phyloP scores from a whole-genome alignment of 1,140 invertebrate species.

The Drosophila paulistorum region DNA sequence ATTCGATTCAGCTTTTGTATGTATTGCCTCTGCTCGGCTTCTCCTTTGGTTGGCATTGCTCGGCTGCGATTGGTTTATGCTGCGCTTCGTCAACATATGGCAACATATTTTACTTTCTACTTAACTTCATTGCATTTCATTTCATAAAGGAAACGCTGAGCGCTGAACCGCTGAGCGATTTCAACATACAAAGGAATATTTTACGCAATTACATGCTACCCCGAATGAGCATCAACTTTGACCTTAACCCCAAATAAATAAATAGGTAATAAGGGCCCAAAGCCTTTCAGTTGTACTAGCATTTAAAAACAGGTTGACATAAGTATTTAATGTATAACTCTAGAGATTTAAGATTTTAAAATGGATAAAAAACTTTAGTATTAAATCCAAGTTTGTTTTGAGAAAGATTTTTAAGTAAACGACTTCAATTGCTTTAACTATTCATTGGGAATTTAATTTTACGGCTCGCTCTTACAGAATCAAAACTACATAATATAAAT shows the following conservation, averaged over 20 bases:
- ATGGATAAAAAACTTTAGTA: neutral
- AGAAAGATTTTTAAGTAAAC: too few species aligned
- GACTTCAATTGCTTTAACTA: too few species aligned
- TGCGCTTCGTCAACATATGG: slow-evolving; percentile 68
- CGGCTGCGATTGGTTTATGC: slow-evolving; percentile 71
- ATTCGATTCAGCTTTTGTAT: slow-evolving; percentile 38
- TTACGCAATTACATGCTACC: slow-evolving; percentile 16
- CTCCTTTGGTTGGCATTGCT: slow-evolving; percentile 48
- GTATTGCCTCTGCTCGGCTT: slow-evolving; percentile 44
- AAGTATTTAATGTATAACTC: neutral
- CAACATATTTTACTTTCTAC: slow-evolving; percentile 60
- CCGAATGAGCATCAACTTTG: slow-evolving; percentile 72
- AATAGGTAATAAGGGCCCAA: slow-evolving; percentile 36
- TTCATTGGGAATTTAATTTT: too few species aligned
- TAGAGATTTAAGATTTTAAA: neutral
- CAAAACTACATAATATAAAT: too few species aligned
- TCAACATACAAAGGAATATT: slow-evolving; percentile 42
- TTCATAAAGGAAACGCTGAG: slow-evolving; percentile 44
- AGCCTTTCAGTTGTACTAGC: slow-evolving; percentile 43
- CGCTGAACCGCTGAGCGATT: slow-evolving; percentile 42
- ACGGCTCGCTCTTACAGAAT: too few species aligned
- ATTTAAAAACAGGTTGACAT: slow-evolving; percentile 15
- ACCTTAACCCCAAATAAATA: slow-evolving; percentile 74
- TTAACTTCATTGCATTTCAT: slow-evolving; percentile 58
- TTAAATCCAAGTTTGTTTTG: too few species aligned